Base-by-base conservation (phyloP, 2,888 invertebrate species). In the Eupsilia transversa region DNA sequence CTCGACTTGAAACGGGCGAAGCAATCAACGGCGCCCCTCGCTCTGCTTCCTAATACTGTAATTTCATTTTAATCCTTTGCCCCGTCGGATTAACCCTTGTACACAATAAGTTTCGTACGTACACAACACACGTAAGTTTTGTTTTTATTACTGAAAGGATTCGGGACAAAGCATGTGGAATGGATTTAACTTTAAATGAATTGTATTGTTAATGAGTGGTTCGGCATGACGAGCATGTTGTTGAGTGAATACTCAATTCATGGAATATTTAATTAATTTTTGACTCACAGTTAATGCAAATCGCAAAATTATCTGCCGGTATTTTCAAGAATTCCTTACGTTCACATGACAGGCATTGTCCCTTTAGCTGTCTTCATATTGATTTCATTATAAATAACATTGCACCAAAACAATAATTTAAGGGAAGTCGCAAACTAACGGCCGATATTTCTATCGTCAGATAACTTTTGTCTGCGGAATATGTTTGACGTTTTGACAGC, bases 51-150 rank as follows among this genome's bases (percentile, higher is more conserved):
- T 89, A 88, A 89, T 87, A 87, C 87, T 87, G 87, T 88, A 87
- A 89, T 90, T 90, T 86, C 80, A 83, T 89, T 91, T 89, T 89
- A 89, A 91, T 90, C 89, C 89, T 88, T 89, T 84, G 84, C 85
- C 78, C 79, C 74, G 74, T 77, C 71, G 83, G 88, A 86, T 90
- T 88, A 88, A 87, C 87, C 87, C 79, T 73, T 71, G 74, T 86
- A 84, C 70, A 79, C 74, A 81, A 83, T 81, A 82, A 84, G 82
- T 87, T 87, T 69, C 74, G 64, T 79, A 79, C 35, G 78, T 77
- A 85, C 77, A 85, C 79, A 83, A 82, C 80, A 72, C 66, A 57
- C 71, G 52, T 75, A 77, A 77, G 67, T 83, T 82, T 66, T 72
- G 79, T 72, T 77, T 87, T 83, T 85, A 84, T 84, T 83, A 76